Conservation (phyloP, 2,888 invertebrate genomes). For the Dynastes maya region DNA sequence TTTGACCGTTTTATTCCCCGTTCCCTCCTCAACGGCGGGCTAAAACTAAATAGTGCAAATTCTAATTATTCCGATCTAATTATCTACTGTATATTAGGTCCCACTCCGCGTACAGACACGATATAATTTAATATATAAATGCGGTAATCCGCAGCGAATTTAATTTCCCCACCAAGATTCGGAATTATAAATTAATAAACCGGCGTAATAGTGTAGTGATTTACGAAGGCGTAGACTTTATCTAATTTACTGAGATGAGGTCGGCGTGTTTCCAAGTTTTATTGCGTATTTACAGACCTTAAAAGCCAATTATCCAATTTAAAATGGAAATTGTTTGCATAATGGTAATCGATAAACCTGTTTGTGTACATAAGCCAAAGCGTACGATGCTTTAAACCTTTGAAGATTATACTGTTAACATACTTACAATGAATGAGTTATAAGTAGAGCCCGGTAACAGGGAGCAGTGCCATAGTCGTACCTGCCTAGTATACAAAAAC, state of each 20-base stretch:
- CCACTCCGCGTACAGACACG: neutral
- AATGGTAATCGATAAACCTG: neutral
- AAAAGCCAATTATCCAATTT: conserved; percentile 9
- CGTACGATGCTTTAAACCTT: neutral
- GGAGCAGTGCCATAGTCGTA: no score
- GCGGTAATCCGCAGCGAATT: conserved; percentile 37
- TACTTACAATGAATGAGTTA: no score
- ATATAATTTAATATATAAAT: conserved; percentile 45
- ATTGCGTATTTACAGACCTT: conserved; percentile 18
- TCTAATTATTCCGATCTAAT: conserved; percentile 44
- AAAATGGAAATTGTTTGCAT: conserved; percentile 1
- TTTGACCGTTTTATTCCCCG: conserved; percentile 3
- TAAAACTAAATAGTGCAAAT: conserved; percentile 41
- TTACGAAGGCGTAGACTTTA: conserved; percentile 6
- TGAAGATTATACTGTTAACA: neutral
- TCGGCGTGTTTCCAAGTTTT: conserved; percentile 22
- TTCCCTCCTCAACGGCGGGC: conserved; percentile 1
- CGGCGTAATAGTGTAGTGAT: conserved; percentile 22
- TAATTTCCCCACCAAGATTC: conserved; percentile 38
- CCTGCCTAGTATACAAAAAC: no score
- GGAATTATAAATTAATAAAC: conserved; percentile 45
- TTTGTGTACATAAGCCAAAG: neutral
- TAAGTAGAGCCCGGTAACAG: no score
- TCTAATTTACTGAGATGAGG: conserved; percentile 26
- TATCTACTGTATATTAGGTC: conserved; percentile 33